phyloP scores from a whole-genome alignment of 2,888 invertebrate species.

The Leptinotarsa tumamoca region DNA sequence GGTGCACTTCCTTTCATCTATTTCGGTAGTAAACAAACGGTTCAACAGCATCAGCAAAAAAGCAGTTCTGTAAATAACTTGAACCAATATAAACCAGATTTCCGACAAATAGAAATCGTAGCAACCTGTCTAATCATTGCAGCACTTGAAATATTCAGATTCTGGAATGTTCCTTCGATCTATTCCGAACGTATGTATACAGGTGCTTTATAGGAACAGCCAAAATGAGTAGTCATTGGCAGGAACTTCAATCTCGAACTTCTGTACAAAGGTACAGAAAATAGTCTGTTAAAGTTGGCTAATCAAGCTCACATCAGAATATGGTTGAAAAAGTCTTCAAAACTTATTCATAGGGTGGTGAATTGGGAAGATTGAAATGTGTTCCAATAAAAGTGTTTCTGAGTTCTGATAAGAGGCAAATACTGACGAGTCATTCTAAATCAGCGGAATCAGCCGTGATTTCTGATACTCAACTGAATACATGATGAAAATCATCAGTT shows the following conservation, averaged over 20 bases:
- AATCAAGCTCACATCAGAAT: background rate
- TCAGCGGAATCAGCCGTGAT: too few relatives aligned
- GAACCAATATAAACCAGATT: slow-evolving; percentile 17
- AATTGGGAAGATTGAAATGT: too few relatives aligned
- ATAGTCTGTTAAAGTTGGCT: background rate
- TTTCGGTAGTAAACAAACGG: slow-evolving; percentile 10
- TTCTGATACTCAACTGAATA: too few relatives aligned
- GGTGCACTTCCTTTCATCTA: background rate
- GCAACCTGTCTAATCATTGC: background rate
- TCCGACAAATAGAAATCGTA: slow-evolving; percentile 4
- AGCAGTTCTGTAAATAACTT: background rate
- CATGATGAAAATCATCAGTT: too few relatives aligned
- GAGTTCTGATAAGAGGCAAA: too few relatives aligned
- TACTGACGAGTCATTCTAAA: too few relatives aligned
- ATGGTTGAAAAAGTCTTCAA: too few relatives aligned
- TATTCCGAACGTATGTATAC: background rate
- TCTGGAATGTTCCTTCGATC: background rate
- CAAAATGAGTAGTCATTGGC: background rate
- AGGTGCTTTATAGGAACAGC: background rate
- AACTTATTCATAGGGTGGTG: too few relatives aligned
- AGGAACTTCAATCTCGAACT: too few relatives aligned
- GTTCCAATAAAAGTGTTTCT: too few relatives aligned
- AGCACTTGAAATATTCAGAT: background rate
- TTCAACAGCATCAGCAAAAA: background rate
- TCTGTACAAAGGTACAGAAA: background rate